Base-by-base conservation (phyloP, 1,140 invertebrate species). In the Sogatella furcifera region DNA sequence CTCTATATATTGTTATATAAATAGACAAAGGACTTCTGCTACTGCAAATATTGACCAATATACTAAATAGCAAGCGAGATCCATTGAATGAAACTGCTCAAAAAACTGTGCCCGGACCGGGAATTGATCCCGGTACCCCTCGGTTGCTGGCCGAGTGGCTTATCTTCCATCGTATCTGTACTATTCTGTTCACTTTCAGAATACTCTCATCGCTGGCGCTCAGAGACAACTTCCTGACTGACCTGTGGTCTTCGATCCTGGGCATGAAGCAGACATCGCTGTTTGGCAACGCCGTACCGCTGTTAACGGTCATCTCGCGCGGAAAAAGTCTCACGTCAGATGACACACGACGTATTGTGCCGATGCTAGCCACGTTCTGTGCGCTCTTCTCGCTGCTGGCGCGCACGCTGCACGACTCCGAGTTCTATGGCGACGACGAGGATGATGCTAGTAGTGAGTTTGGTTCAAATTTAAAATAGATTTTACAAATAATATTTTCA, bases 191-290 rank as follows among this genome's bases (percentile, higher is more conserved):
- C 11, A 13, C 34, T 73, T 74, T 53, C 70, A 92, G 91, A 69
- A 73, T 95, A 52, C 73, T 96, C 0, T 92, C 92, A 69, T 89
- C 88, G 67, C 74, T 96, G 57, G 89, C 92, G 0, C 89, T 94
- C 65, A 92, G 89, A 62, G 84, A 86, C 2, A 74, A 79, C 22
- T 94, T 95, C 69, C 76, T 96, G n/a, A 80, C 85, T 15, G 79
- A 83, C 24, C 69, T 96, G 5, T 96, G 92, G 91, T 76, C 77
- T 17, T 76, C 76, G 4, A 76, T 89, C 14, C 64, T 74, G 1
- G 74, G 72, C 2, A 68, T 78, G 3, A 76, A 73, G 55, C 77
- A 79, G 59, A 72, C 72, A n/a, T 84, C 84, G 0, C 72, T 83
- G 0, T 86, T 86, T 65, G 84, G 84, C 59, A 77, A 76, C 52